A percentile compares a stretch with the other conserved stretches of the same genome.
These are phyloP conservation scores for Bruchidius siliquastri DNA, from an alignment of 2,888 invertebrate genomes.

Conservation along the genomic window DNA sequence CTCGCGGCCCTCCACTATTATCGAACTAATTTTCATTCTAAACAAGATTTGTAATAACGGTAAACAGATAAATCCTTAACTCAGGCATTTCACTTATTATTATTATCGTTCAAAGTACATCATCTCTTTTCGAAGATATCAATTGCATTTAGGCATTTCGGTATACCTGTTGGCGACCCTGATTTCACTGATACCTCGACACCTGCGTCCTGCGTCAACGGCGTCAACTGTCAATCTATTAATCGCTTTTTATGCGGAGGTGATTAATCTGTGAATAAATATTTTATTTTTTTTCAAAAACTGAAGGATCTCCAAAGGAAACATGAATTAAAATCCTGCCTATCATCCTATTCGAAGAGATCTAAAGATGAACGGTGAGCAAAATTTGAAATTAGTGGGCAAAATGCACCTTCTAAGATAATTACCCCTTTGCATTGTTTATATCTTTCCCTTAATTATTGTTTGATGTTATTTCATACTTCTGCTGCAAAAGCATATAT, in stretches of 20 bases:
- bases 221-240: not conserved
- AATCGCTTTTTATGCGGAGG: not conserved
- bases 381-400: not conserved
- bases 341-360: not conserved
- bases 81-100: too few species aligned
- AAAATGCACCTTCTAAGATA: not conserved
- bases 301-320: slow-evolving; percentile 10
- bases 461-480: not conserved
- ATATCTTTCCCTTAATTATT: not conserved
- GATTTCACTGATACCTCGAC: not conserved
- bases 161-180: not conserved
- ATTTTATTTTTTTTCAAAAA: slow-evolving; percentile 11
- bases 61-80: too few species aligned
- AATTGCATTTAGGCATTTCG: too few species aligned
- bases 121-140: too few species aligned
- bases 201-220: not conserved
- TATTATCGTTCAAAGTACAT: too few species aligned
- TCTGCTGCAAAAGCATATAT: not conserved
- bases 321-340: slow-evolving; percentile 12
- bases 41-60: too few species aligned
- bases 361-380: slow-evolving; percentile 21
- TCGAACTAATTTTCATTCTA: too few species aligned
- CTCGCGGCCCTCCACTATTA: too few species aligned
- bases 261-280: not conserved
- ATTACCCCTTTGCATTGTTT: not conserved